These are phyloP conservation scores for Oreohelix idahoensis DNA, from an alignment of 1,140 invertebrate genomes.

Conservation along the genomic window DNA sequence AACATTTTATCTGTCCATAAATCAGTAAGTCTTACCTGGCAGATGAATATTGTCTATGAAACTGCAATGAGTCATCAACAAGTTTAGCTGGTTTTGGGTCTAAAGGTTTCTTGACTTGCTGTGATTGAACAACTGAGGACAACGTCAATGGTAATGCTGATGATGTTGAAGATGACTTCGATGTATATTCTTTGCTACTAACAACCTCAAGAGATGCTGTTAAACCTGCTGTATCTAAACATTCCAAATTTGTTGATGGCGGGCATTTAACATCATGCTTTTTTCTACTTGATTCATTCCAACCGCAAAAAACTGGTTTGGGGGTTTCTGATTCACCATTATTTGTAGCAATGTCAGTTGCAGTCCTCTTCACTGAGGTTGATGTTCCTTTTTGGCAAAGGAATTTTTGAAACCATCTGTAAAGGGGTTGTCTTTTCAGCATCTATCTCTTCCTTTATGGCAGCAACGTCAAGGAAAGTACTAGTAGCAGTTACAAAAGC, in stretches of 20 bases:
- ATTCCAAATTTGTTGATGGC: too few species aligned
- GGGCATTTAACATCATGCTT: too few species aligned
- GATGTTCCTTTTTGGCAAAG: not conserved
- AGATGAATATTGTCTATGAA: not conserved
- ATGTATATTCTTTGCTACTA: too few species aligned
- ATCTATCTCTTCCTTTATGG: not conserved
- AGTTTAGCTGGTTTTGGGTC: not conserved
- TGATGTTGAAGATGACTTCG: too few species aligned
- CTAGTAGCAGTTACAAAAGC: conserved; percentile 5
- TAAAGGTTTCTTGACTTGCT: not conserved
- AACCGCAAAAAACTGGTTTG: not conserved
- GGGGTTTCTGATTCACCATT: too few species aligned
- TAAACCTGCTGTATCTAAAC: too few species aligned
- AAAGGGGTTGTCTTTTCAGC: not conserved
- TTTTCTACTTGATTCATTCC: not conserved
- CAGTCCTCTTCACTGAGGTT: not conserved
- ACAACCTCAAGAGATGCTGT: too few species aligned
- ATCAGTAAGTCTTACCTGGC: not conserved
- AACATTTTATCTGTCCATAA: too few species aligned
- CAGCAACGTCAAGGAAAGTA: not conserved
- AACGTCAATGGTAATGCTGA: too few species aligned
- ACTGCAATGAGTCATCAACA: not conserved
- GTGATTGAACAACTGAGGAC: too few species aligned
- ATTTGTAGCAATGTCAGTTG: not conserved
- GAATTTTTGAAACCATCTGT: not conserved